Conservation (phyloP, 2,888 invertebrate species). For the Lasioglossum villosulum region DNA sequence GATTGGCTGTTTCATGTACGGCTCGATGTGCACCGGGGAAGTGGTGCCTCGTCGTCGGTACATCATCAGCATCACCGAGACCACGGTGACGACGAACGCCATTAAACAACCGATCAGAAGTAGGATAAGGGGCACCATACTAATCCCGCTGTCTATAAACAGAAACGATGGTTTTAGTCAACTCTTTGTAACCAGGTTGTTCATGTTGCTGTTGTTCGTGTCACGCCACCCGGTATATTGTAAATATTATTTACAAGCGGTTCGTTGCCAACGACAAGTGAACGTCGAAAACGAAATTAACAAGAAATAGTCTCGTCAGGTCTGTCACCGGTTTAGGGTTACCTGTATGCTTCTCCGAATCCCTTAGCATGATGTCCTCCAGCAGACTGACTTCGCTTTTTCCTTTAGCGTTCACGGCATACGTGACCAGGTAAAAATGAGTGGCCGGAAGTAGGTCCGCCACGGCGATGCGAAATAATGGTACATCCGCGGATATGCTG, state of each 20-base stretch:
- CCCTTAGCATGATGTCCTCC: constrained; percentile 94
- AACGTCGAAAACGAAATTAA: no score
- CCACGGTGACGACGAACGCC: constrained; percentile 87
- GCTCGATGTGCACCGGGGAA: constrained; percentile 83
- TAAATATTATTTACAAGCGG: no score
- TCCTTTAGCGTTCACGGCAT: constrained; percentile 94
- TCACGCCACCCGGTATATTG: no score
- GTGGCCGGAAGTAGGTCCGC: constrained; percentile 87
- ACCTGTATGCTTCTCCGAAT: constrained; percentile 94
- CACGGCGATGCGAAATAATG: constrained; percentile 87
- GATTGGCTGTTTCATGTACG: constrained; percentile 84
- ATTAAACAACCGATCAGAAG: constrained; percentile 89
- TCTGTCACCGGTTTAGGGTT: constrained; percentile 74
- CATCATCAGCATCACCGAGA: constrained; percentile 88
- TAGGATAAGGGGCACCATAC: constrained; percentile 90
- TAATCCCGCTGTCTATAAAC: constrained; percentile 88
- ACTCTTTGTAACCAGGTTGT: no score
- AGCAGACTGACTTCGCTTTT: constrained; percentile 92
- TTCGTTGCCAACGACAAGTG: no score
- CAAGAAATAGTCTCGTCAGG: no score
- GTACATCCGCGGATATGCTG: constrained; percentile 87
- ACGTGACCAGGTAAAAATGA: constrained; percentile 88
- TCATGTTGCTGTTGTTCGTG: no score
- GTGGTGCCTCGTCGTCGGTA: constrained; percentile 87
- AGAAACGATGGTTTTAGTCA: background rate